These are phyloP conservation scores for Perccottus glenii DNA, from an alignment of 2,113 vertebrate genomes.

Conservation along the genomic window DNA sequence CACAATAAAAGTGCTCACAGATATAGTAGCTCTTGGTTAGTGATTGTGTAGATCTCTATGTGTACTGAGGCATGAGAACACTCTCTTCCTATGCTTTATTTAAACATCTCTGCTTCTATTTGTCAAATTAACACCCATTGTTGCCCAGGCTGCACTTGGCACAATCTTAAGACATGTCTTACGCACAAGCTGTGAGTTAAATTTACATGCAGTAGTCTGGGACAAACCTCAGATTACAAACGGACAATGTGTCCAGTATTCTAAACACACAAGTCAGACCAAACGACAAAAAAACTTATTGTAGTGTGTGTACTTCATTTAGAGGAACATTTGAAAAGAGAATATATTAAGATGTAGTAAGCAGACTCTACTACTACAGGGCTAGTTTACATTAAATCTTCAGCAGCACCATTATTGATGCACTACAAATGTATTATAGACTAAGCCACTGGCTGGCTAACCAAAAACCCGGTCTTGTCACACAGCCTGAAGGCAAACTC, in stretches of 20 bases:
- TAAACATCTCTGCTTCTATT: slow-evolving; percentile 6
- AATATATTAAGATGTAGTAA: neutral
- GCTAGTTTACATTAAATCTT: slow-evolving; percentile 2
- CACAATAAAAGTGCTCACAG: neutral
- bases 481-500: slow-evolving; percentile 37
- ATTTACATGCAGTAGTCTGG: slow-evolving; percentile 1
- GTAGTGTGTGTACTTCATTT: neutral
- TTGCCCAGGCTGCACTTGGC: neutral
- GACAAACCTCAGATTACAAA: neutral
- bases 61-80: neutral
- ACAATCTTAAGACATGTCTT: neutral
- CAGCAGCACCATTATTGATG: slow-evolving; percentile 32
- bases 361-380: neutral
- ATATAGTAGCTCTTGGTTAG: neutral
- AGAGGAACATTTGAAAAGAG: neutral
- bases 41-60: slow-evolving; percentile 1
- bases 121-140: slow-evolving; percentile 4
- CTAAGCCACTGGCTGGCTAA: slow-evolving; percentile 33
- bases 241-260: neutral
- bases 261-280: neutral
- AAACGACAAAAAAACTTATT: neutral
- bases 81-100: slow-evolving; percentile 1
- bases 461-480: slow-evolving; percentile 35
- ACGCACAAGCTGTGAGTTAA: neutral
- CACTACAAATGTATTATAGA: slow-evolving; percentile 32